Evolutionary conservation across 2,113 vertebrate species (phyloP).

Genomic region (Marmota monax): DNA sequence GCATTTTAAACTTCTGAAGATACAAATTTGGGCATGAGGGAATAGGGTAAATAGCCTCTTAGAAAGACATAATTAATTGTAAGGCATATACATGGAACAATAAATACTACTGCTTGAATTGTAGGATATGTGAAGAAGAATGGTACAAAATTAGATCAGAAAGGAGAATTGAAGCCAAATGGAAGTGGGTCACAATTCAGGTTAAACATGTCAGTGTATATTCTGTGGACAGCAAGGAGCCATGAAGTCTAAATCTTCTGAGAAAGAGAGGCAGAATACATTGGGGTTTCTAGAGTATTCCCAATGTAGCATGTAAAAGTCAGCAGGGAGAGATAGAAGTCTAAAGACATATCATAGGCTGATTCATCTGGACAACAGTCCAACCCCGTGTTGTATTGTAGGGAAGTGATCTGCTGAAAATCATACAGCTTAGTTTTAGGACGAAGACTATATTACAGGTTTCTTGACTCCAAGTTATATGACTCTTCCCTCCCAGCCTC

Average conservation of each 20-base stretch:
- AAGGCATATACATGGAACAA: conserved; percentile 1
- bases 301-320: conserved; percentile 38
- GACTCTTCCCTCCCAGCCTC: background rate
- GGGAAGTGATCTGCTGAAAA: background rate
- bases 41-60: conserved; percentile 24
- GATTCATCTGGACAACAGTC: conserved; percentile 25
- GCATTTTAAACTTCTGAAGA: conserved; percentile 44
- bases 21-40: conserved; percentile 44
- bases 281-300: background rate
- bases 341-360: background rate
- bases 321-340: background rate
- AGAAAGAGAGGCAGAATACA: background rate
- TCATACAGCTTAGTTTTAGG: conserved; percentile 40
- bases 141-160: background rate
- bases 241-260: background rate
- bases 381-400: background rate
- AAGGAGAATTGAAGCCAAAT: background rate
- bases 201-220: background rate
- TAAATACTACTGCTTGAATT: conserved; percentile 45
- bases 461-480: background rate
- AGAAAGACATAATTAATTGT: conserved; percentile 57
- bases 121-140: conserved; percentile 13
- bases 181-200: conserved; percentile 10
- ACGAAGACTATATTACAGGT: conserved; percentile 29
- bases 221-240: background rate